Evolutionary conservation across 53 echinoderm and acorn worm species (phyloP).

Genomic region (Echinarachnius parma): DNA sequence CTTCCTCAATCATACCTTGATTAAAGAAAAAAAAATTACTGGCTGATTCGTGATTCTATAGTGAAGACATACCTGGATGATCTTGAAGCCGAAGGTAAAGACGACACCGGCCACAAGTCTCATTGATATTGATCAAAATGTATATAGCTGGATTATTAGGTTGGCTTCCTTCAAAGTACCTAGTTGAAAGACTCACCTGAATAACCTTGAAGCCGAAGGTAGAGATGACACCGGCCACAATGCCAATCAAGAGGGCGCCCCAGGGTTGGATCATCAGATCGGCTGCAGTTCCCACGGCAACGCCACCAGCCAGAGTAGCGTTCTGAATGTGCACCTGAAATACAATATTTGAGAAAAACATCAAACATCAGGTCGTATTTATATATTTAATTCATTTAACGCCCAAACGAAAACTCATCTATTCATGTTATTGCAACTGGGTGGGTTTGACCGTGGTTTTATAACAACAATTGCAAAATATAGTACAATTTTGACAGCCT

Average conservation of each 20-base stretch:
- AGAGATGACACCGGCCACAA: conserved; percentile 71
- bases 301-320: conserved; percentile 89
- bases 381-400: too few species aligned
- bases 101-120: conserved; percentile 62
- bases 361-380: too few species aligned
- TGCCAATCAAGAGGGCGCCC: conserved; percentile 84
- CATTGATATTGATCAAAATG: conserved; percentile 74
- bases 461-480: too few species aligned
- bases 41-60: too few species aligned
- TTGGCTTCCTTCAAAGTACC: too few species aligned
- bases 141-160: too few species aligned
- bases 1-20: too few species aligned
- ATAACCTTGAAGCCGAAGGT: conserved; percentile 78
- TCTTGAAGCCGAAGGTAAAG: conserved; percentile 71
- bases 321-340: conserved; percentile 92
- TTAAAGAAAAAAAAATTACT: too few species aligned
- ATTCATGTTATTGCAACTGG: too few species aligned
- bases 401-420: too few species aligned
- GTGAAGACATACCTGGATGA: conserved; percentile 63
- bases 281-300: conserved; percentile 85
- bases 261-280: conserved; percentile 93
- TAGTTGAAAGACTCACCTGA: conserved; percentile 57
- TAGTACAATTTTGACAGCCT: too few species aligned
- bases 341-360: not conserved
- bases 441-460: too few species aligned